Percentiles rank a stretch among this genome's conserved stretches.
Evolutionary conservation across 1,140 invertebrate species (phyloP).

Genomic region (Branchinecta lynchi): DNA sequence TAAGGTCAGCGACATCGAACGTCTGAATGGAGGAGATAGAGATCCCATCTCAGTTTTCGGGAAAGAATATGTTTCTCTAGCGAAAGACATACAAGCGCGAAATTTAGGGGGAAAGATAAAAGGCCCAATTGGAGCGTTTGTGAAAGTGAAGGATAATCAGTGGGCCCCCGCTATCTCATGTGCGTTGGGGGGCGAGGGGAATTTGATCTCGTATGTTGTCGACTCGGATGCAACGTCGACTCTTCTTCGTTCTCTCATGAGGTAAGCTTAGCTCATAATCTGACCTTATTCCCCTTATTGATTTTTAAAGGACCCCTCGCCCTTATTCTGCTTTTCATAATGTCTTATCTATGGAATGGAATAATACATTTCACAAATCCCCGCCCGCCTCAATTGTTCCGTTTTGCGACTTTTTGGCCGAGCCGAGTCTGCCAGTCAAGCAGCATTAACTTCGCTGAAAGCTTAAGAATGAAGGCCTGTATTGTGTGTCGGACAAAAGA

Average conservation of each 20-base stretch:
- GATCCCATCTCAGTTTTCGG: not conserved
- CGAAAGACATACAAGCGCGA: not conserved
- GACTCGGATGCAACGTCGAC: not conserved
- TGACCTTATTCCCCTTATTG: no score
- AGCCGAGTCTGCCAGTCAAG: no score
- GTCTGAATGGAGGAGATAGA: not conserved
- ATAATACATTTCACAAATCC: no score
- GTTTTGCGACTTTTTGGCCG: no score
- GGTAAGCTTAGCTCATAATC: not conserved
- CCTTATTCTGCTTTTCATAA: no score
- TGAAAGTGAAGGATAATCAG: not conserved
- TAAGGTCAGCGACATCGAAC: not conserved
- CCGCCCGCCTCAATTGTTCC: no score
- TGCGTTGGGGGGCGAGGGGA: not conserved
- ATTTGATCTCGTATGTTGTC: constrained; percentile 5
- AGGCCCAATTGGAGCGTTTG: not conserved
- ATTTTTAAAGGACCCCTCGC: no score
- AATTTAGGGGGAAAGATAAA: not conserved
- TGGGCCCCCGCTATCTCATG: not conserved
- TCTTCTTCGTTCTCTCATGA: not conserved
- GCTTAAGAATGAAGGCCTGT: no score
- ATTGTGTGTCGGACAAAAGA: no score
- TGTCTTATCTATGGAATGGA: no score
- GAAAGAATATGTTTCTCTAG: not conserved
- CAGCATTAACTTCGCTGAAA: no score